Conservation (phyloP, 2,888 invertebrate species). For the Melanostoma mellinum region DNA sequence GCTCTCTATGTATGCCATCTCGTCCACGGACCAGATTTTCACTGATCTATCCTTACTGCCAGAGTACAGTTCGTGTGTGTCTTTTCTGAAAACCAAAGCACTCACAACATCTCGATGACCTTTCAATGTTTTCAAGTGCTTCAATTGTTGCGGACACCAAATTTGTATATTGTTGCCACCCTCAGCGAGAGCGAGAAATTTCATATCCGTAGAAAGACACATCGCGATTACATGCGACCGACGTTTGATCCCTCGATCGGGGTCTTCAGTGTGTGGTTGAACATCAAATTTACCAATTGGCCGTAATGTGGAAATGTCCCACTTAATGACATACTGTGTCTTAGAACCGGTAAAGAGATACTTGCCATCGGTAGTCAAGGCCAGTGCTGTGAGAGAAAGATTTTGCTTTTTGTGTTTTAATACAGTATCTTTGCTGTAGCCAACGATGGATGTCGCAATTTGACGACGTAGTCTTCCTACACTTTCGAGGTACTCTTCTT, state of each 20-base stretch:
- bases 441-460: slow-evolving; percentile 86
- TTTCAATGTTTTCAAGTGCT: slow-evolving; percentile 90
- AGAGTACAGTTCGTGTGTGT: slow-evolving; percentile 92
- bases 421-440: slow-evolving; percentile 81
- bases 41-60: slow-evolving; percentile 90
- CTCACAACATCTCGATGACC: slow-evolving; percentile 90
- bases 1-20: slow-evolving; percentile 97
- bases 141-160: slow-evolving; percentile 91
- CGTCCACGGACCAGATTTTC: slow-evolving; percentile 97
- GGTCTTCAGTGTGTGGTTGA: slow-evolving; percentile 81
- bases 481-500: slow-evolving; percentile 93
- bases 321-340: slow-evolving; percentile 94
- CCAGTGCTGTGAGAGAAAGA: slow-evolving; percentile 90
- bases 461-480: slow-evolving; percentile 90
- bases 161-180: slow-evolving; percentile 88
- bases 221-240: slow-evolving; percentile 85
- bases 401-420: slow-evolving; percentile 91
- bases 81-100: slow-evolving; percentile 92
- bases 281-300: slow-evolving; percentile 84
- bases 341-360: slow-evolving; percentile 93
- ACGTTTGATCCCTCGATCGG: slow-evolving; percentile 76
- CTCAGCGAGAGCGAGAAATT: slow-evolving; percentile 91
- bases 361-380: slow-evolving; percentile 88
- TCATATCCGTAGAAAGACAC: slow-evolving; percentile 90
- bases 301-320: slow-evolving; percentile 86